Base-by-base conservation (phyloP, 2,113 vertebrate species). In the Microcebus lehilahytsara region DNA sequence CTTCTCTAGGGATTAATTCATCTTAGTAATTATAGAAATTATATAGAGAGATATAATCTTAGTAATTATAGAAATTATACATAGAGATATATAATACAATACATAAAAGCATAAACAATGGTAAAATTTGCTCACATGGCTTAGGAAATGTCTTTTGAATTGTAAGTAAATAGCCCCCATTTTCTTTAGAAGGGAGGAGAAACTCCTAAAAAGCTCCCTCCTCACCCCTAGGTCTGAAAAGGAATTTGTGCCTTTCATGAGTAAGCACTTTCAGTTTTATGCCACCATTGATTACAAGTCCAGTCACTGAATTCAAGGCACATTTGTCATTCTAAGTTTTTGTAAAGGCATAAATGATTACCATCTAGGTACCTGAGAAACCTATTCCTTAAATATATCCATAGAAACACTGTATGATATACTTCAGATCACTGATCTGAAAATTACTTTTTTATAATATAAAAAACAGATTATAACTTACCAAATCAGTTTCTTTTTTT, bases 401-500 rank as follows among this genome's bases (percentile, higher is more conserved):
- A 96, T 14, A 81, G 81, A 90, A 94, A 92, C 46, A 93, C 1
- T 91, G 30, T 83, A 72, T 20, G 40, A 91, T 62, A 69, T 67
- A 49, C 11, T 85, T 96, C 25, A 95, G 40, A 84, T 19, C 40
- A 56, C 9, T 87, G 25, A 79, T 30, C 30, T 89, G 75, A 96
- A 89, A 66, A 74, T 69, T 89, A 79, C 32, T 60, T 58, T 60
- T 53, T 40, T 10, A 16, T 53, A 86, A 89, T 20, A 95, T 46
- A 83, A 72, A 93, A 96, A 75, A 81, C 8, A 92, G 0, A 67
- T 34, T 69, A 90, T 77, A 96, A 99, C 99, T 99, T 98, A 99
- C 99, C 97, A 99, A 98, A 97, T 99, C 99, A 0, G 97, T 96
- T 98, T 99, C 99, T 97, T 99, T 99, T 98, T 99, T 99, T 93